Evolutionary conservation across 2,888 invertebrate species (phyloP), one percentile per base, ranked within the genome.

Genomic region (Bembecia ichneumoniformis): DNA sequence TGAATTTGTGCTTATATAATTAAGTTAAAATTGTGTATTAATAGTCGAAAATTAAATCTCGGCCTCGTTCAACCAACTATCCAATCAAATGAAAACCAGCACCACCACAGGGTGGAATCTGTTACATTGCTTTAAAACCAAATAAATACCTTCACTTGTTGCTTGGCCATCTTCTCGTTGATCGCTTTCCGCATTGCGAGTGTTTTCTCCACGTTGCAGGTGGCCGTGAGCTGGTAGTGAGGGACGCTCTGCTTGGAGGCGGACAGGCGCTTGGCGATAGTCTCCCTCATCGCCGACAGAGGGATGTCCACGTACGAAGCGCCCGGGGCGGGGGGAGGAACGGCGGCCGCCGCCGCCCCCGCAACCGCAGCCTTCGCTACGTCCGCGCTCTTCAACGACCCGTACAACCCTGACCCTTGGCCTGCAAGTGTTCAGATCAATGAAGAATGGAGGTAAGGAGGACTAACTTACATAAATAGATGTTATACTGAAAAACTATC

Each of bases 201-300:
- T 73, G 91, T 88, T 65, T 90, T 91, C 69, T 98, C 97, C 64
- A 99, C 91, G 66, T 93, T 91, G 51, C 97, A 89, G 50, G 98
- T 97, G 43, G 93, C 89, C 0, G 94, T 91, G 2, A 99, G 88
- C 77, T 99, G 99, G 79, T 99, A 99, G 78, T 99, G 99, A 3
- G 99, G 99, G 70, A 99, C 96, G 47, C 92, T 93, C 76, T 94
- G 93, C 82, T 99, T 99, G 35, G 98, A 96, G 65, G 94, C 92
- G 1, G 93, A 73, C 47, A 98, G 88, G 40, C 98, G 89, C 74
- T 95, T 96, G 20, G 98, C 98, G 69, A 98, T 98, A 34, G 95
- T 93, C 56, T 90, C 90, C 54, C 97, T 89, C 81, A 98, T 94
- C 69, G 91, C 94, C 1, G 94, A 90, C 35, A 97, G 89, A 0